Evolutionary conservation across 1,140 invertebrate genomes (phyloP), one percentile per base, ranked within the genome.

Genomic region (Drosophila sproati): DNA sequence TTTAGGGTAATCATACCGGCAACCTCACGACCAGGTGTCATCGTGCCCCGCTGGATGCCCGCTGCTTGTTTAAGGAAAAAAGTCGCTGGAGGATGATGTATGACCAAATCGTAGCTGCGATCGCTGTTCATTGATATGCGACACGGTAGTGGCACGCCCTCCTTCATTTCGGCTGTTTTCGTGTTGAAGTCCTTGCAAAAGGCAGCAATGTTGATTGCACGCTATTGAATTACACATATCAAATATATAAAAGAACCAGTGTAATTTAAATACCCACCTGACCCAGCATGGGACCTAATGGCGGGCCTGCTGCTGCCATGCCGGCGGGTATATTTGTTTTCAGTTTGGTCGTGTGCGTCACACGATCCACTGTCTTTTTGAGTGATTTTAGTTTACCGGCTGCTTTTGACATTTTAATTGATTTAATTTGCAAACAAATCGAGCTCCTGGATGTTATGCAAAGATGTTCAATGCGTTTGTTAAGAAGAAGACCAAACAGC

Each of bases 171-270:
- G 64, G 96, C 96, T 2, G 99, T 99, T 91, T 94, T 96, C 85
- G 97, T 96, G 94, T 99, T 99, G 82, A 99, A 99, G 79, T 99
- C 99, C 94, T 99, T 99, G 91, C 98, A 98, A 94, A 99, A 99
- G 54, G 96, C 95, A 52, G 96, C 96, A 82, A 99, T 99, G 91
- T 99, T 99, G 35, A 99, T 96, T 48, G 98, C 97, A 90, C 98
- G 95, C 97, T 99, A 91, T 12, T 93, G 94, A 92, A 12, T 77
- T 74, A 82, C 52, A 70, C 29, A 6, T 28, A 3, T 50, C 35
- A 41, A 45, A 0, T 3, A 5, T 0, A 29, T 20, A 4, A 2
- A 12, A 0, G 5, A 2, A 0, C 45, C 28, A 4, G 5, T n/a
- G 12, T 0, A 2, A 32, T 5, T 45, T 20, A 31, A 5, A 4